Evolutionary conservation across 2,888 invertebrate species (phyloP).

Genomic region (Synanthedon formicaeformis): DNA sequence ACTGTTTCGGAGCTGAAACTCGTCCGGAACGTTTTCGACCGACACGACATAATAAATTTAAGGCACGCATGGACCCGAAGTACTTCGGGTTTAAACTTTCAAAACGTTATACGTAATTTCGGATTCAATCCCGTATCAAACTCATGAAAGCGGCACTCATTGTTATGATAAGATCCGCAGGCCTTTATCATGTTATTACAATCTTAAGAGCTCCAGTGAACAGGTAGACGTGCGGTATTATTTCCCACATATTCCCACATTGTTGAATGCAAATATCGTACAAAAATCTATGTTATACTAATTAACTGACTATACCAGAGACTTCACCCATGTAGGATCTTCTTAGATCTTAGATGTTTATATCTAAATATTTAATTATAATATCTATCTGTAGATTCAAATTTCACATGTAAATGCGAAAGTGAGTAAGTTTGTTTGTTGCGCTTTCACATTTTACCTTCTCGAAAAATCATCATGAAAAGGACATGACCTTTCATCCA

Average conservation of each 20-base stretch:
- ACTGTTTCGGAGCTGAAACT: slow-evolving; percentile 9
- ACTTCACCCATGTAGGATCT: too few relatives aligned
- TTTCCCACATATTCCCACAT: slow-evolving; percentile 1
- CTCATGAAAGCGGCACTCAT: background rate
- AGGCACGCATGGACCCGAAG: slow-evolving; percentile 2
- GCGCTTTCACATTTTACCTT: too few relatives aligned
- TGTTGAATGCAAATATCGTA: too few relatives aligned
- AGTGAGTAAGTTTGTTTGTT: too few relatives aligned
- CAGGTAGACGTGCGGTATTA: slow-evolving; percentile 8
- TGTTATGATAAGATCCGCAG: slow-evolving; percentile 2
- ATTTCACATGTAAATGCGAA: too few relatives aligned
- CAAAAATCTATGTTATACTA: too few relatives aligned
- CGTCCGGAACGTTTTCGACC: slow-evolving; percentile 4
- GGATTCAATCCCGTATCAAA: background rate
- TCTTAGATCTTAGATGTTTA: too few relatives aligned
- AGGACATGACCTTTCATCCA: too few relatives aligned
- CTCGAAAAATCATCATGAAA: too few relatives aligned
- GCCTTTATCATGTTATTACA: background rate
- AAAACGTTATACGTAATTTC: background rate
- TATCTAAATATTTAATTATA: too few relatives aligned
- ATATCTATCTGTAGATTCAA: too few relatives aligned
- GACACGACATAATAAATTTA: slow-evolving; percentile 5
- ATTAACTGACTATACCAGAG: too few relatives aligned
- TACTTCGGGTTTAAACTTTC: slow-evolving; percentile 3
- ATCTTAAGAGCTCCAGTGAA: slow-evolving; percentile 1